Conservation (phyloP, 1,140 invertebrate species). For the Dreissena polymorpha region DNA sequence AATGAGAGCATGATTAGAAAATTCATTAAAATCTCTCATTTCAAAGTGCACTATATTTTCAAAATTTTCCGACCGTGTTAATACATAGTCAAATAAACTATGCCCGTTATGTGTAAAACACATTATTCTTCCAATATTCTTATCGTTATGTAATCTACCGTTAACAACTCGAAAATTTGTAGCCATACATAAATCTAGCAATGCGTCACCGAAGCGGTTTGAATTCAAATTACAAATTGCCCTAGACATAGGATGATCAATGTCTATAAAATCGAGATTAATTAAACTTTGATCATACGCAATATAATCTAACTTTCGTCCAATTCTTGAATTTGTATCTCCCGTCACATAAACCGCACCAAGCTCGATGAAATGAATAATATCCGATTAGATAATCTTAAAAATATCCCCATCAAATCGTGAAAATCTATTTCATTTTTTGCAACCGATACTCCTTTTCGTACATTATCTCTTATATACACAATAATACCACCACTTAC, state of each 20-base stretch:
- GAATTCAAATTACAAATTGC: neutral
- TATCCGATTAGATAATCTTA: neutral
- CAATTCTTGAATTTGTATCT: slow-evolving; percentile 9
- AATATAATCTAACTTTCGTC: slow-evolving; percentile 20
- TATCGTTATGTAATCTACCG: neutral
- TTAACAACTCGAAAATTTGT: slow-evolving; percentile 15
- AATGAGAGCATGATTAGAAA: slow-evolving; percentile 19
- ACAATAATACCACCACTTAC: slow-evolving; percentile 17
- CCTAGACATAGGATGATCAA: neutral
- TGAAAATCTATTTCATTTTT: slow-evolving; percentile 22
- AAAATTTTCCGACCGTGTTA: slow-evolving; percentile 17
- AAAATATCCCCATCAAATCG: slow-evolving; percentile 15
- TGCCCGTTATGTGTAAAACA: slow-evolving; percentile 11
- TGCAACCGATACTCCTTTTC: slow-evolving; percentile 30
- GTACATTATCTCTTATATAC: slow-evolving; percentile 4
- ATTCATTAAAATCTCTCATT: slow-evolving; percentile 14
- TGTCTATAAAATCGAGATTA: neutral
- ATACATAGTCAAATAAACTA: slow-evolving; percentile 13
- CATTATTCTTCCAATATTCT: neutral
- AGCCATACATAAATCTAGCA: slow-evolving; percentile 2
- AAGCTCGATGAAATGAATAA: neutral
- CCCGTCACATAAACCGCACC: neutral
- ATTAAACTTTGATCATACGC: slow-evolving; percentile 9
- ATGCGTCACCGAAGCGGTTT: slow-evolving; percentile 5
- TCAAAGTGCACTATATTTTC: neutral